Percentiles rank a stretch among this genome's conserved stretches.
Conservation (phyloP, 2,113 vertebrate species). For the Gnathonemus longibarbis region DNA sequence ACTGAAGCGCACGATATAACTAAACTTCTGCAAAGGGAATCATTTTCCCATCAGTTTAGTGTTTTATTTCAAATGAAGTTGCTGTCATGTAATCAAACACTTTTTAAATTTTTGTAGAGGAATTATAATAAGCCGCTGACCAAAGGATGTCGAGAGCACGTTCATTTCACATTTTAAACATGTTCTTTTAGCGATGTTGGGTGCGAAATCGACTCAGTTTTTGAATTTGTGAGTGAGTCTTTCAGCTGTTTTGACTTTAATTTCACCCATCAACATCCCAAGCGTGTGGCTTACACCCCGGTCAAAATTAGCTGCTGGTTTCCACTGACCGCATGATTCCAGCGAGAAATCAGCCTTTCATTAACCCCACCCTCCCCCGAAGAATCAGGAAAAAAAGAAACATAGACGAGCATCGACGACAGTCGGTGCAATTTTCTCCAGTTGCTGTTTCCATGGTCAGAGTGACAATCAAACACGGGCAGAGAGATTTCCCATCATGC, state of each 20-base stretch:
- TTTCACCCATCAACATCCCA: neutral
- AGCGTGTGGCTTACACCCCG: neutral
- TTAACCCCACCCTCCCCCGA: neutral
- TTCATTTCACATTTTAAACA: neutral
- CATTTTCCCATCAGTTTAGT: neutral
- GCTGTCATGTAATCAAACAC: constrained; percentile 4
- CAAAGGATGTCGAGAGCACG: neutral
- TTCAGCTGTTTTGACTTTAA: neutral
- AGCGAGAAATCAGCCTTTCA: neutral
- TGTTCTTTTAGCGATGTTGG: neutral
- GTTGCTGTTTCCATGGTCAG: neutral
- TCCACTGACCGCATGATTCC: neutral
- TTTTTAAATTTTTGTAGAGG: neutral
- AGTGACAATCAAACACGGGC: constrained; percentile 13
- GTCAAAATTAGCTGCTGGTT: neutral
- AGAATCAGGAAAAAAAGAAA: neutral
- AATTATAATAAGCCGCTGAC: constrained; percentile 3
- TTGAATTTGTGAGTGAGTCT: neutral
- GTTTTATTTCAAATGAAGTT: neutral
- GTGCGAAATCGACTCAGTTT: neutral
- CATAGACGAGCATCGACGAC: neutral
- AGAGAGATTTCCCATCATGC: constrained; percentile 8
- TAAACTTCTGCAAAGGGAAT: neutral
- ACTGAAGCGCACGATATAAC: neutral
- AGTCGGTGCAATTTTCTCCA: constrained; percentile 10